Percentiles rank a stretch among this genome's conserved stretches.
Evolutionary conservation across 2,113 vertebrate genomes (phyloP).

Genomic region (Sorex fumeus): DNA sequence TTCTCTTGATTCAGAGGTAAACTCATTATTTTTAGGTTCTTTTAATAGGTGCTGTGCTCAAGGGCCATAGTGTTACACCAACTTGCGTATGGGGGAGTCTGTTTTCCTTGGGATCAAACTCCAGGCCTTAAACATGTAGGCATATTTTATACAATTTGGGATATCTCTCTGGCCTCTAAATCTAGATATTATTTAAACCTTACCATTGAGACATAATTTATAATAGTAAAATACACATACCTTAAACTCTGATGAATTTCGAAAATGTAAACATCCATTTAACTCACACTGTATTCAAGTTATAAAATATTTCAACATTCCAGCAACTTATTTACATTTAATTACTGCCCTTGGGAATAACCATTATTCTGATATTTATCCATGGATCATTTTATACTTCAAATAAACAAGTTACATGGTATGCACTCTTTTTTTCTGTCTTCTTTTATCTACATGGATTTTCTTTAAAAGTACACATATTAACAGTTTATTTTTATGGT

Average conservation of each 20-base stretch:
- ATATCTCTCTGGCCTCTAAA: not conserved
- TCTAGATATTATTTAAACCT: conserved; percentile 10
- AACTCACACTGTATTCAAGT: not conserved
- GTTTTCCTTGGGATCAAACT: too few relatives aligned
- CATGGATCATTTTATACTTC: not conserved
- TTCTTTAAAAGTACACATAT: not conserved
- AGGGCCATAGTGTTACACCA: too few relatives aligned
- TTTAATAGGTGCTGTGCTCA: too few relatives aligned
- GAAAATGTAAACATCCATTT: not conserved
- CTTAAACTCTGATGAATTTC: conserved; percentile 37
- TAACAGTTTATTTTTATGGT: not conserved
- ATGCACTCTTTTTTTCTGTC: not conserved
- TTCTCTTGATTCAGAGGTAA: conserved; percentile 29
- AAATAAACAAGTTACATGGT: not conserved
- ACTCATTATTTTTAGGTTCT: not conserved
- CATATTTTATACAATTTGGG: too few relatives aligned
- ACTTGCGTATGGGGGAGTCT: too few relatives aligned
- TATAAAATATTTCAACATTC: conserved; percentile 4
- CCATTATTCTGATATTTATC: not conserved
- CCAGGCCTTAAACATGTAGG: too few relatives aligned
- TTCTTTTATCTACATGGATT: not conserved
- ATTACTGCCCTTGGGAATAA: not conserved
- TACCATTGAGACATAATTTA: conserved; percentile 11
- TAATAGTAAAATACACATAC: conserved; percentile 37
- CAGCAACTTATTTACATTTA: not conserved